Base-by-base conservation (phyloP, 2,113 vertebrate genomes). In the Labrus mixtus region DNA sequence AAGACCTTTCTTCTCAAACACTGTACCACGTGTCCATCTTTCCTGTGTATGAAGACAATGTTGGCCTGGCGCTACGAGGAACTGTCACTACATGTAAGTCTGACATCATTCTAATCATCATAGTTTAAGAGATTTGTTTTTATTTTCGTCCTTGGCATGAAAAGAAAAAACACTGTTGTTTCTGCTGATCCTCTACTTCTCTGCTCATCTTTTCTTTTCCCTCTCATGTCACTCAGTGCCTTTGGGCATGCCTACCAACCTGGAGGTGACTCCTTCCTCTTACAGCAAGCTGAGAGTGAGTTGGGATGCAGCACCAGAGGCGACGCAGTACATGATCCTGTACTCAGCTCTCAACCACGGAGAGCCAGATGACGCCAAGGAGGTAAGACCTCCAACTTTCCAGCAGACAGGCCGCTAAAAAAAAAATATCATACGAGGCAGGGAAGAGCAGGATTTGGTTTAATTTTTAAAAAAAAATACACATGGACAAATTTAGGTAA, bases 11-110 rank as follows among this genome's bases (percentile, higher is more conserved):
- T 13, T 95, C 96, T 0, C 94, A 96, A 83, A 97, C 96, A 0
- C 93, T 97, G 58, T 97, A 97, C 68, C 90, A 96, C 56, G 67
- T 98, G 37, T 97, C 97, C 0, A 95, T 99, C 90, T 91, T 96
- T 56, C 96, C 97, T 0, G 76, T 98, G 36, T 95, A 96, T 1
- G 84, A 94, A 45, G 62, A 89, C 0, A 90, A 65, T 0, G 73
- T 90, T 1, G 95, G 96, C 10, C 87, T 95, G 33, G 95, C 93
- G 0, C 95, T 98, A 7, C 90, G 93, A 81, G 96, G 96, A 36
- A 92, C 96, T 57, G 95, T 92, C 70, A 96, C 95, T 29, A 99
- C 97, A 79, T 63, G 97, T 98, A 89, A 91, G 95, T 89, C 8
- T 36, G 8, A 57, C 51, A 37, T 45, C n/a, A 25, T n/a, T 25